Base-by-base conservation (phyloP, 1,140 invertebrate species). In the Drosophila aff. region DNA sequence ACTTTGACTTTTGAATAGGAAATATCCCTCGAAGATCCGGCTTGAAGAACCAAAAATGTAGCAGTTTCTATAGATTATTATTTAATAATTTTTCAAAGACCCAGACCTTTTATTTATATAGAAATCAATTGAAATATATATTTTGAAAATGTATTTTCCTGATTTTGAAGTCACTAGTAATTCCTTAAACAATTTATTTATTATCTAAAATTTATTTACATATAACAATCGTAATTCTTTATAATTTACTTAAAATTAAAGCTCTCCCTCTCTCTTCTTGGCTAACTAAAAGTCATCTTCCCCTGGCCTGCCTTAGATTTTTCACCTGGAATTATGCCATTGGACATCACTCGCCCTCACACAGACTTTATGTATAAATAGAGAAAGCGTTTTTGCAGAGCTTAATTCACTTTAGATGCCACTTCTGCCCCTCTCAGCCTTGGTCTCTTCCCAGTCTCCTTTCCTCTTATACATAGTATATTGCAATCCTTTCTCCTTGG, bases 371-470 rank as follows among this genome's bases (percentile, higher is more conserved):
- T 46, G 18, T 55, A 47, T 71, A 53, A 43, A 55, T 57, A 40
- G 21, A 46, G 41, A 40, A 61, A 49, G 47, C 50, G 43, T 58
- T 73, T 73, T 74, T 81, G 55, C 62, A 72, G 68, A 60, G 63
- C 71, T 79, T 81, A 85, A 82, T 81, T 85, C 74, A 86, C 79
- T 85, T 85, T 78, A 71, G 65, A 76, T 59, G 68, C 28, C 31
- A 38, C 65, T 71, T 63, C 11, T 46, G 36, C n/a, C 44, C 13
- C 44, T 46, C 21, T 46, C 16, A 26, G 4, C n/a, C 28, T 26
- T n/a, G 7, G 11, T 28, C 33, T n/a, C 23, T 21, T 13, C 33
- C 21, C 38, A 44, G 21, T 47, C 13, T 16, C 46, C 57, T 9
- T 23, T 8, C 31, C 16, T 16, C 21, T 47, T 28, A 13, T 33